Evolutionary conservation across 1,140 invertebrate species (phyloP).

Genomic region (Cotesia typhae): DNA sequence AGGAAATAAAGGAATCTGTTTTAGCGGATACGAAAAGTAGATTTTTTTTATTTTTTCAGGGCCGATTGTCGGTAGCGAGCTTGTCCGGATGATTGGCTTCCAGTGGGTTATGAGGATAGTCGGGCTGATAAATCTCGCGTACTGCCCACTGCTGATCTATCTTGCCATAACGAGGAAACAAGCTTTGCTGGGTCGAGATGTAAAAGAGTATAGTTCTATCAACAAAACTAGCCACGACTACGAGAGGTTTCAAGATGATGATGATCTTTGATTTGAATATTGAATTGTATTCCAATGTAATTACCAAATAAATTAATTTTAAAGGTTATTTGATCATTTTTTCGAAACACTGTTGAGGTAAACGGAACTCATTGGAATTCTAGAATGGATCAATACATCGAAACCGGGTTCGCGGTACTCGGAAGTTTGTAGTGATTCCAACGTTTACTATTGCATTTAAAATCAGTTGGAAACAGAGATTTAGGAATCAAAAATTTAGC

Average conservation of each 20-base stretch:
- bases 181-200: slow-evolving; percentile 37
- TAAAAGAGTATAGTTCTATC: slow-evolving; percentile 53
- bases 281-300: too few relatives aligned
- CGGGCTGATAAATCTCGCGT: slow-evolving; percentile 75
- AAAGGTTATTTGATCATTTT: too few relatives aligned
- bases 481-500: too few relatives aligned
- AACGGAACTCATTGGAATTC: too few relatives aligned
- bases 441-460: too few relatives aligned
- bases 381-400: too few relatives aligned
- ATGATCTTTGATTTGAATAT: slow-evolving; percentile 51
- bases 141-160: slow-evolving; percentile 71
- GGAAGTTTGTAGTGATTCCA: too few relatives aligned
- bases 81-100: slow-evolving; percentile 76
- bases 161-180: slow-evolving; percentile 48
- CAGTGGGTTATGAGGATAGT: slow-evolving; percentile 76
- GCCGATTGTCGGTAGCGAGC: slow-evolving; percentile 75
- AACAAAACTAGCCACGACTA: slow-evolving; percentile 45
- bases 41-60: slow-evolving; percentile 62
- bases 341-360: too few relatives aligned
- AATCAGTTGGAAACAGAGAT: too few relatives aligned
- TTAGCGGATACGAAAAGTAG: background rate
- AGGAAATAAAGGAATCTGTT: too few relatives aligned
- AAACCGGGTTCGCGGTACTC: too few relatives aligned
- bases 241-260: slow-evolving; percentile 57
- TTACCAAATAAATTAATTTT: too few relatives aligned